Evolutionary conservation across 2,888 invertebrate species (phyloP).

Genomic region (Escarpia spicata): DNA sequence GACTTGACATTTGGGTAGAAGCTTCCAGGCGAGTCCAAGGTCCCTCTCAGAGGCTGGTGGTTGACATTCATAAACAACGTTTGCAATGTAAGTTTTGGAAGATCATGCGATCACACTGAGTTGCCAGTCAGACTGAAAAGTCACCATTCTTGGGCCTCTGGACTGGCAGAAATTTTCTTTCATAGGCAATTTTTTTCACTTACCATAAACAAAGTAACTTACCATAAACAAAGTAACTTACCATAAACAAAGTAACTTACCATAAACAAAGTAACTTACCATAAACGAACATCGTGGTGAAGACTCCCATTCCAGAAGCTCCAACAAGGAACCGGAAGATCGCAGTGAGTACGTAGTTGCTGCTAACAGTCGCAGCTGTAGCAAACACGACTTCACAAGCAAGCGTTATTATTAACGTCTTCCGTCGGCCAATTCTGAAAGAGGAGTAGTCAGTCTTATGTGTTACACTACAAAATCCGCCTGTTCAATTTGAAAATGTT

Average conservation of each 20-base stretch:
- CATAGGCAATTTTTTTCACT: constrained; percentile 8
- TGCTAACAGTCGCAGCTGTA: constrained; percentile 46
- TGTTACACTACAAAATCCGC: too few species aligned
- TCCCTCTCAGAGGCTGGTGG: too few species aligned
- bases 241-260: constrained; percentile 55
- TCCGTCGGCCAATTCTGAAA: constrained; percentile 52
- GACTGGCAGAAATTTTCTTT: too few species aligned
- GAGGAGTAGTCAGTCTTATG: neutral
- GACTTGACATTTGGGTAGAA: neutral
- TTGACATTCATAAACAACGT: too few species aligned
- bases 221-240: too few species aligned
- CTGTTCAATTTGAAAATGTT: too few species aligned
- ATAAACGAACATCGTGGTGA: constrained; percentile 52
- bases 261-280: constrained; percentile 44
- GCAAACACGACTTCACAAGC: constrained; percentile 44
- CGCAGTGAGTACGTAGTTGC: constrained; percentile 47
- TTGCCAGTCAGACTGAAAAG: too few species aligned
- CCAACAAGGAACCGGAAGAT: constrained; percentile 51
- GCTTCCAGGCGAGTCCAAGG: neutral
- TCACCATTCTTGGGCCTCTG: too few species aligned
- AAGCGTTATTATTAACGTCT: constrained; percentile 45
- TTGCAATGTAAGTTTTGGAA: too few species aligned
- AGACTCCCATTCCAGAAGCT: constrained; percentile 48
- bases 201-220: constrained; percentile 55
- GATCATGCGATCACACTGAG: too few species aligned